phyloP scores from a whole-genome alignment of 2,797 vertebrate genomes.

The Microctenopoma lineatum region DNA sequence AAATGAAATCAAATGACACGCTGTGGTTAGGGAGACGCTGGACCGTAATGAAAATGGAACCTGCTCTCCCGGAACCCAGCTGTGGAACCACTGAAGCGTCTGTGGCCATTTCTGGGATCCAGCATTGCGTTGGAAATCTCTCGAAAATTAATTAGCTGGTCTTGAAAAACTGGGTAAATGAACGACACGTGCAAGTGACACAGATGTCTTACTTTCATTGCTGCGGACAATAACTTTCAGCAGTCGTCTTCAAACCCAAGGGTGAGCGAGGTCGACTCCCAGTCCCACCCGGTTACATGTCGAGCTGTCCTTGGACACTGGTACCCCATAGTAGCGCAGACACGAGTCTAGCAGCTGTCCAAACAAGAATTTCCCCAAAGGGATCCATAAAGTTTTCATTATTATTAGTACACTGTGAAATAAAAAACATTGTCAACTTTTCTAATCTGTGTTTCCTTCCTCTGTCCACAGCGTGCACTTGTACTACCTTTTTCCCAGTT shows the following conservation, averaged over 20 bases:
- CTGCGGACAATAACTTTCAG: background rate
- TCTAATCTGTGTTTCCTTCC: background rate
- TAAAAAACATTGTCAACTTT: no score
- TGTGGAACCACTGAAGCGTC: conserved; percentile 68
- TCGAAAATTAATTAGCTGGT: conserved; percentile 42
- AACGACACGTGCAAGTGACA: background rate
- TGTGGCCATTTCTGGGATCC: conserved; percentile 42
- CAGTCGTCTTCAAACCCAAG: background rate
- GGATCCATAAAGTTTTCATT: no score
- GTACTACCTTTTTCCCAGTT: conserved; percentile 94
- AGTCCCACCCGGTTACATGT: no score
- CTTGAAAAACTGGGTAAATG: conserved; percentile 18
- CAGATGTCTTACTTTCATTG: background rate
- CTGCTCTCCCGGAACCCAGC: conserved; percentile 70
- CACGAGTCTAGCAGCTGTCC: no score
- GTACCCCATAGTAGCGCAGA: no score
- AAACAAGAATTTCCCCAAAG: no score
- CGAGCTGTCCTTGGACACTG: no score
- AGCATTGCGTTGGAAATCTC: conserved; percentile 24
- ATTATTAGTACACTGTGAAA: no score
- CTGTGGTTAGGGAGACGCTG: conserved; percentile 54
- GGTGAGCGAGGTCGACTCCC: no score
- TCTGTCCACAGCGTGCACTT: conserved; percentile 90
- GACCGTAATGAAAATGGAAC: conserved; percentile 75
- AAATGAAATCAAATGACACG: conserved; percentile 80